Evolutionary conservation across 2,888 invertebrate genomes (phyloP).

Genomic region (Eucera pruinosa): DNA sequence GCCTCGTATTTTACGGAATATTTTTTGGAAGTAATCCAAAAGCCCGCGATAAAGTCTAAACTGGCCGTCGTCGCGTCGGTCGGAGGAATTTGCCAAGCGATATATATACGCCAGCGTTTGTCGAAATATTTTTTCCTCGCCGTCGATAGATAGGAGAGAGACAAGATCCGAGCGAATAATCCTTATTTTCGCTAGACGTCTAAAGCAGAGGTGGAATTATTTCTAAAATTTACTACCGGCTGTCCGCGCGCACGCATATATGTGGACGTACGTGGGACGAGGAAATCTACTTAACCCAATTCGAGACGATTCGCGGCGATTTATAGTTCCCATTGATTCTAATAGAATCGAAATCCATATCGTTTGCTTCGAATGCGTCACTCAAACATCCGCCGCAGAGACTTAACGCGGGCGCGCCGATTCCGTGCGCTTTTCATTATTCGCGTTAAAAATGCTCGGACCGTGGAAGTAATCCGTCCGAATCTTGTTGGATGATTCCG

Average conservation of each 20-base stretch:
- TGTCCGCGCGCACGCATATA: conserved; percentile 30
- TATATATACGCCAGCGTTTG: neutral
- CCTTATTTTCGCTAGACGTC: conserved; percentile 34
- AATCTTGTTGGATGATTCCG: neutral
- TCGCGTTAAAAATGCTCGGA: neutral
- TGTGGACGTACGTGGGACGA: no score
- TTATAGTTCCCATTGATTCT: conserved; percentile 52
- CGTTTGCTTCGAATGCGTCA: conserved; percentile 34
- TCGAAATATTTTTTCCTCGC: neutral
- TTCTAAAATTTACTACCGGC: conserved; percentile 23
- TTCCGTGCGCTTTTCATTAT: neutral
- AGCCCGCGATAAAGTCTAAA: neutral
- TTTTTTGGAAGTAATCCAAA: conserved; percentile 5
- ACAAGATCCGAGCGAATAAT: no score
- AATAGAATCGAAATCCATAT: conserved; percentile 49
- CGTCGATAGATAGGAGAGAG: neutral
- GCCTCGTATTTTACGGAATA: conserved; percentile 1
- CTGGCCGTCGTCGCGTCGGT: conserved; percentile 2
- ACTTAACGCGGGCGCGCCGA: conserved; percentile 17
- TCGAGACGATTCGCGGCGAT: conserved; percentile 39
- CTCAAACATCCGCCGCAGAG: conserved; percentile 32
- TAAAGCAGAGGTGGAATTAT: conserved; percentile 11
- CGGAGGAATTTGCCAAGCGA: neutral
- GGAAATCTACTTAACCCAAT: conserved; percentile 58
- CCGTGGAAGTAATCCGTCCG: neutral